Evolutionary conservation across 2,888 invertebrate genomes (phyloP), one percentile per base, ranked within the genome.

Genomic region (Conops quadrifasciatus): DNA sequence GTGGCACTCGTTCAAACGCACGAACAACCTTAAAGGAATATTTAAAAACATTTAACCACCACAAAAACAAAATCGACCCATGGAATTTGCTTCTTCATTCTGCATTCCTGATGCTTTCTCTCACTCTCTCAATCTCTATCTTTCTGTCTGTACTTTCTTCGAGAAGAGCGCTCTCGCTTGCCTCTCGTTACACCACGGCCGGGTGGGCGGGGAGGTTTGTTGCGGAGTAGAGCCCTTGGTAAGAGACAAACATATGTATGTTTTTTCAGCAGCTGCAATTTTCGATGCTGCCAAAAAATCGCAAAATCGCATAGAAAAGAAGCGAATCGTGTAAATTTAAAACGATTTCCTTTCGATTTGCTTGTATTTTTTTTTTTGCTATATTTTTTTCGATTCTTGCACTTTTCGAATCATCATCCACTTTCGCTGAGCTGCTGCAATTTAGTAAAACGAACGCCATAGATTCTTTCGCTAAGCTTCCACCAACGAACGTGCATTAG

Each of bases 291-390:
- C 53, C 45, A 59, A 67, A 19, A n/a, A 47, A 59, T 15, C 15
- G 28, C 21, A 56, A n/a, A 49, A 15, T 7, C n/a, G 2, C 19
- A 19, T 11, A 4, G 49, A 15, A 15, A 49, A n/a, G 26, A 51
- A 67, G 28, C 67, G 62, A 62, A 63, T 70, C 70, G 70, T 70
- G 70, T 72, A 72, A 72, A 72, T 67, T 67, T 70, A 70, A 72
- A 72, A 70, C 70, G 72, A 67, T 72, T 72, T 72, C 64, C 70
- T 67, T 72, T 64, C 56, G 62, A 66, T 60, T 56, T 36, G 36
- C 36, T 9, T 9, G 36, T 36, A 7, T 63, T 56, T 7, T 43
- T 51, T 58, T 56, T 45, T 53, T 16, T 26, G 45, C 60, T 30
- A 28, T 16, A 19, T 47, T 49, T 63, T 28, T 49, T 47, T n/a